Evolutionary conservation across 2,113 vertebrate genomes (phyloP), one percentile per base, ranked within the genome.

Genomic region (Nycticryphes semicollaris): DNA sequence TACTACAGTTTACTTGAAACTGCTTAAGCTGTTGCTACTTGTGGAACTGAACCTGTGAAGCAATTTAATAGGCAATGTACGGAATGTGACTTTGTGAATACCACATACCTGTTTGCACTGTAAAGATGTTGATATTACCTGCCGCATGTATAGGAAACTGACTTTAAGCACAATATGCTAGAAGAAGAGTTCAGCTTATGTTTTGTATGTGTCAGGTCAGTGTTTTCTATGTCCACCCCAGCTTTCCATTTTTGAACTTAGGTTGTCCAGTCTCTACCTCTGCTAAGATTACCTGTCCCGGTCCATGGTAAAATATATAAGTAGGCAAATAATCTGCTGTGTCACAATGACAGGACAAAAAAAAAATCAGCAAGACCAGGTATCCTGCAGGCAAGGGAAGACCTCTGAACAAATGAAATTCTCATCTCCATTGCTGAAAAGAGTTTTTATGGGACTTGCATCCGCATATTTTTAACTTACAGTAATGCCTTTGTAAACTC

Each of bases 31-130:
- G 23, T 75, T 89, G 84, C 57, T 84, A 53, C 54, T 43, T 83
- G 62, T 91, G 68, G 62, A 90, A 87, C 47, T 57, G 45, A 88
- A 73, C 47, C 74, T 95, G 37, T 84, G 86, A 94, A 94, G 66
- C 45, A 75, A 80, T 73, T 87, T 62, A 82, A 57, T 18, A 64
- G 54, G 59, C 7, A 53, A 39, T 37, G 35, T 87, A 87, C 43
- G 63, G 79, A 97, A 77, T 12, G 11, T 51, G 22, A 43, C 62
- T 74, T 81, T 88, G 78, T 63, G 56, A 94, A 19, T 80, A 80
- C 74, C 27, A 22, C 50, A 31, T 12, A 68, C 11, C 21, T 88
- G 73, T 85, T 67, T 66, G 53, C 35, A 54, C 35, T 69, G 30
- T 73, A 91, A 27, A 68, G 6, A 15, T 6, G 7, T 88, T 68